These are phyloP conservation scores for Phalanger gymnotis DNA, from an alignment of 2,797 vertebrate genomes.

Conservation along the genomic window DNA sequence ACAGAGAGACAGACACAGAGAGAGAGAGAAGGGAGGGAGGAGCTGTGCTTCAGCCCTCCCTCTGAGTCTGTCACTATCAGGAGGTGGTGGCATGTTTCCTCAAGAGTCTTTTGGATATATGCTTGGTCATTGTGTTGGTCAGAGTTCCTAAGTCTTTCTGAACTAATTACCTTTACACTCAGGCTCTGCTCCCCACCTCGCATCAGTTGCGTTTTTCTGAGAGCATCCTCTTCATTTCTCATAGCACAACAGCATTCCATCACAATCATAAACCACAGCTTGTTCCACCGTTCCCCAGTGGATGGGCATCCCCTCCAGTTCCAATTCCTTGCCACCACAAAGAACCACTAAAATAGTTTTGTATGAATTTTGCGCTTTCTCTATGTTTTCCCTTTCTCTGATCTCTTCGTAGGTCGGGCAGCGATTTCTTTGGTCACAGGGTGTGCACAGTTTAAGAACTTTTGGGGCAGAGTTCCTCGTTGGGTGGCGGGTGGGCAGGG, in stretches of 20 bases:
- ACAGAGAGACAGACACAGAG: too few species aligned
- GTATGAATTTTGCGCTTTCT: background rate
- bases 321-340: background rate
- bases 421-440: background rate
- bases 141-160: too few species aligned
- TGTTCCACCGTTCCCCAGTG: background rate
- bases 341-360: background rate
- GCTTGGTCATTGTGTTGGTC: too few species aligned
- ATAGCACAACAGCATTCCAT: background rate
- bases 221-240: background rate
- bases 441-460: background rate
- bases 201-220: background rate
- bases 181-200: background rate
- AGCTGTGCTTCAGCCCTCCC: too few species aligned
- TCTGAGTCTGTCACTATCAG: too few species aligned
- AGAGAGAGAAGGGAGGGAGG: too few species aligned
- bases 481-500: too few species aligned
- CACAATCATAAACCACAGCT: rapidly evolving
- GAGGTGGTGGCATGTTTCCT: too few species aligned
- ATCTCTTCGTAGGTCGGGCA: background rate
- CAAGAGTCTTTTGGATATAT: too few species aligned
- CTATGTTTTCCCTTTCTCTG: background rate
- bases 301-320: background rate
- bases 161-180: too few species aligned
- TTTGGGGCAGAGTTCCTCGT: too few species aligned